Evolutionary conservation across 2,888 invertebrate species (phyloP), one percentile per base, ranked within the genome.

Genomic region (Tromatobia lineatoria): DNA sequence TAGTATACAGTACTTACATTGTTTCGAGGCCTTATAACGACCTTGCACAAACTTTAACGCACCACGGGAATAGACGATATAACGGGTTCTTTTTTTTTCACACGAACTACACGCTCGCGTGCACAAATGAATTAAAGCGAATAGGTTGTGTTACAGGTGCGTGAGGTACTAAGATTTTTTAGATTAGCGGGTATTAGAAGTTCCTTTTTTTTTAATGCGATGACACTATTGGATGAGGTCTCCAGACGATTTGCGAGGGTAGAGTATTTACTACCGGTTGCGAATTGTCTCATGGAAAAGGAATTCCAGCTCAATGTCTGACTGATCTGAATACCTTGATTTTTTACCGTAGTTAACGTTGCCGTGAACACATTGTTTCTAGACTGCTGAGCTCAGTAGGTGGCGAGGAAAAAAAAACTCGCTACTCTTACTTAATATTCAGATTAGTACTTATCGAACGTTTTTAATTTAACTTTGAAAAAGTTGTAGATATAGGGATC

Each of bases 61-160:
- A 59, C 25, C 67, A 52, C 45, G 61, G 29, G 34, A 57, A 71
- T 64, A 74, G 84, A 84, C 80, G 80, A 77, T 47, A 69, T 78
- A 84, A 84, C 84, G 84, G 84, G n/a, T 73, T 61, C 7, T 80
- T 57, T 80, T 83, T 80, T 82, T 70, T 84, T 80, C 84, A 66
- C 84, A 84, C 80, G 80, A 73, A 61, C 29, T 15, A 18, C 42
- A 74, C 59, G 59, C 59, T 74, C 57, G 71, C 71, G 25, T 73
- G 71, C 57, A 15, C 73, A 57, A 73, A 59, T 15, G 25, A 59
- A 59, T 42, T 47, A 47, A 18, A 59, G 29, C 45, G 45, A 59
- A 59, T 71, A 11, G 23, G 23, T 42, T 42, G 38, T 10, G 25
- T 71, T 57, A 42, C 15, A 34, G 70, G 20, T 54, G 18, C 67